Percentiles rank a stretch among this genome's conserved stretches.
These are phyloP conservation scores for Acarapis woodi DNA, from an alignment of 1,140 invertebrate species.

Conservation along the genomic window DNA sequence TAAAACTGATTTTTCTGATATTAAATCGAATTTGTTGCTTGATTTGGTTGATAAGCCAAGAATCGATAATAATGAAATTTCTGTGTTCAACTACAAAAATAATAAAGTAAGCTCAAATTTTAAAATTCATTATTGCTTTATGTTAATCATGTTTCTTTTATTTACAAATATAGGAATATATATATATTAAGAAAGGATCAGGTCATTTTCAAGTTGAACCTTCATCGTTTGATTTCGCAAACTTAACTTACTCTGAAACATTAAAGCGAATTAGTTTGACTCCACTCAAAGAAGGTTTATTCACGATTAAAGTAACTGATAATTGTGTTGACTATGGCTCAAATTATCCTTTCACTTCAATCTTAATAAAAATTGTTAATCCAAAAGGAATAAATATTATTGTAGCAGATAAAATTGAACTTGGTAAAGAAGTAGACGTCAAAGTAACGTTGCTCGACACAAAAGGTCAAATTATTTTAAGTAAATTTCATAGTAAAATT, in stretches of 20 bases:
- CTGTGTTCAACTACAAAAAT: conserved; percentile 3
- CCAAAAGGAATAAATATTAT: not conserved
- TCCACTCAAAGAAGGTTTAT: not conserved
- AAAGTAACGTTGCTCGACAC: not conserved
- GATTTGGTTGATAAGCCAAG: conserved; percentile 2
- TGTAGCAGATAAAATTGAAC: not conserved
- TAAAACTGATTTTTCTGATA: not conserved
- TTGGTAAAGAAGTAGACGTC: not conserved
- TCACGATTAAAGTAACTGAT: not conserved
- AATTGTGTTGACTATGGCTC: not conserved
- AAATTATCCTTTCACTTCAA: not conserved
- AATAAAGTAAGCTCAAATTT: conserved; percentile 3
- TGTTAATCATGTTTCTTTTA: not conserved
- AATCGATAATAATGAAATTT: conserved; percentile 1
- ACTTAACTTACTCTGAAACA: not conserved
- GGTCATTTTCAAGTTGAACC: conserved; percentile 3
- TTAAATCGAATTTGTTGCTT: not conserved
- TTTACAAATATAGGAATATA: not conserved
- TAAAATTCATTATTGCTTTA: not conserved
- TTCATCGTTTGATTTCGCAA: not conserved
- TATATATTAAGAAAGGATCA: conserved; percentile 3
- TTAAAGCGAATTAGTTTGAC: not conserved
- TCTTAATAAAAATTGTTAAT: not conserved
- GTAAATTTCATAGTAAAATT: not conserved
- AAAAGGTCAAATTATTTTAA: not conserved